Evolutionary conservation across 2,113 vertebrate species (phyloP), one percentile per base, ranked within the genome.

Genomic region (Melospiza georgiana): DNA sequence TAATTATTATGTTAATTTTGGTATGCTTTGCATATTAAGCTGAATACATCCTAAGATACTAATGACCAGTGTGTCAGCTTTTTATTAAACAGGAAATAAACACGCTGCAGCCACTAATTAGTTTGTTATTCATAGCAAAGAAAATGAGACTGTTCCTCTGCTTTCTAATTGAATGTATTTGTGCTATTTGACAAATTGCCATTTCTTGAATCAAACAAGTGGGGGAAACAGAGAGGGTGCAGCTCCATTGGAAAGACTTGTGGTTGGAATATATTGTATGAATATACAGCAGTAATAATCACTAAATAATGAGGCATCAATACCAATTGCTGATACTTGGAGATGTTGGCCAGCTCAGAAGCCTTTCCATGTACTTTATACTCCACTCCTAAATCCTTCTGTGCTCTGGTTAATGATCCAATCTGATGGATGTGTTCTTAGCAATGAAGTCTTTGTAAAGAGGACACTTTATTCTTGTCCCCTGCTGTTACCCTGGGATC

Each of bases 21-120:
- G 69, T 97, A 91, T 96, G 92, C 57, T 95, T 97, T 97, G 95
- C 96, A 96, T 97, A 97, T 97, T 97, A 97, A 98, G 69, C 21
- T 12, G 89, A 90, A 52, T 87, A 27, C 84, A 90, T 96, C 94
- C 93, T 96, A 95, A 95, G 75, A 97, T 92, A 91, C 86, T 98
- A 97, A 98, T 97, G 97, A 96, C 95, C n/a, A 1, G 77, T 48
- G 51, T 97, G 95, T 97, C 97, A 97, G 93, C 90, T 97, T 97
- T 98, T 97, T 97, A 98, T 98, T 98, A 97, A 97, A 97, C 88
- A 96, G 93, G 95, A 98, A 98, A 97, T 97, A 98, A 98, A 96
- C 89, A 96, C 1, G 4, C 90, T 93, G 93, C 84, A 58, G 30
- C 92, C 96, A 78, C 92, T 97, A 97, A 98, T 98, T 97, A 97